These are phyloP conservation scores for Metopolophium dirhodum DNA, from an alignment of 1,140 invertebrate genomes.

Conservation along the genomic window DNA sequence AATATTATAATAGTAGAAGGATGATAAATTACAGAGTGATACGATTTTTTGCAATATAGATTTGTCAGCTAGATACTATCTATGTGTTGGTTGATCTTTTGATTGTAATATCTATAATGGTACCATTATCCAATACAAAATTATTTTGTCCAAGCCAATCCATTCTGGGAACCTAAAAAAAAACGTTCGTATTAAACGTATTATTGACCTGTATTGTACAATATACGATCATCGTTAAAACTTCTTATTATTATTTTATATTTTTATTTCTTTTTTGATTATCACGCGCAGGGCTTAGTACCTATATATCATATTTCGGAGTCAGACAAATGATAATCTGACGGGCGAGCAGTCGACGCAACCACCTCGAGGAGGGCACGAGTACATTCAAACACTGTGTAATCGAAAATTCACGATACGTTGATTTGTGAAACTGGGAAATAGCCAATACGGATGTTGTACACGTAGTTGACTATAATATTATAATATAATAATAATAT, in stretches of 20 bases:
- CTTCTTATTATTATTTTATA: neutral
- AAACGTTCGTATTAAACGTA: neutral
- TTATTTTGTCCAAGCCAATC: neutral
- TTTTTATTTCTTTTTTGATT: neutral
- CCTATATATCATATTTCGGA: neutral
- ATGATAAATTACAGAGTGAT: neutral
- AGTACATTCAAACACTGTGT: neutral
- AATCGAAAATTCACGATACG: slow-evolving; percentile 26
- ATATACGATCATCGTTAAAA: neutral
- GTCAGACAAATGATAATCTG: neutral
- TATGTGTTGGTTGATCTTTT: too few relatives aligned
- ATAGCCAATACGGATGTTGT: neutral
- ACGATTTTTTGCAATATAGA: neutral
- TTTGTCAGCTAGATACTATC: neutral
- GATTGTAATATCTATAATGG: neutral
- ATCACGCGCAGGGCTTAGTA: neutral
- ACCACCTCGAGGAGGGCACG: neutral
- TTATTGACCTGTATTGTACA: neutral
- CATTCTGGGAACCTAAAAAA: neutral
- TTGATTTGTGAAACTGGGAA: neutral
- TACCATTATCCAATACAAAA: neutral
- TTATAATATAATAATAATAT: neutral
- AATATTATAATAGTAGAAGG: neutral
- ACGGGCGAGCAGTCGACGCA: neutral
- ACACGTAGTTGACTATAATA: slow-evolving; percentile 9